A percentile compares a stretch with the other conserved stretches of the same genome.
Evolutionary conservation across 2,888 invertebrate genomes (phyloP).

Genomic region (Sylvicola cinctus): DNA sequence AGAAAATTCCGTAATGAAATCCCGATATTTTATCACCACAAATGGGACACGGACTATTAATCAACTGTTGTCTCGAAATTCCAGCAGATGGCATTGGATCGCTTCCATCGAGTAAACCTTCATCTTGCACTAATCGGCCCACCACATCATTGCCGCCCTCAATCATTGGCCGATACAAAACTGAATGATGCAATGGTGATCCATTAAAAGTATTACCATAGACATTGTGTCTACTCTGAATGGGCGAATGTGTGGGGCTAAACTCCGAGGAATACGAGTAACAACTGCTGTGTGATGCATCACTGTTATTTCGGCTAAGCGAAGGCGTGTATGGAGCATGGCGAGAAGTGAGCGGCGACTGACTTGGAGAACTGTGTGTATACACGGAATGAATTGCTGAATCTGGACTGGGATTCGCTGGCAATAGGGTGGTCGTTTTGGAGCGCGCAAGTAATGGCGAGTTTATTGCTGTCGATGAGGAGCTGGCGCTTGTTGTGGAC

Average conservation of each 20-base stretch:
- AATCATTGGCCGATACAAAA: constrained; percentile 31
- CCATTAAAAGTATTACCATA: constrained; percentile 16
- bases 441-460: constrained; percentile 48
- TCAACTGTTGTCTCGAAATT: constrained; percentile 71
- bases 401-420: constrained; percentile 69
- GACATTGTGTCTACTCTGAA: constrained; percentile 40
- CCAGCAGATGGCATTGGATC: constrained; percentile 37
- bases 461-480: constrained; percentile 19
- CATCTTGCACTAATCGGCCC: neutral
- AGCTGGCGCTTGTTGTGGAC: constrained; percentile 7
- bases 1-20: constrained; percentile 95
- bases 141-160: constrained; percentile 13
- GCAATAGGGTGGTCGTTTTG: constrained; percentile 37
- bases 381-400: constrained; percentile 80
- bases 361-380: constrained; percentile 59
- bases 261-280: constrained; percentile 70
- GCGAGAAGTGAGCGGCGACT: constrained; percentile 66
- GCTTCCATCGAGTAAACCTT: constrained; percentile 9
- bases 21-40: constrained; percentile 92
- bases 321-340: constrained; percentile 66
- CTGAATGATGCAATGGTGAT: constrained; percentile 28
- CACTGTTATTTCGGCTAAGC: constrained; percentile 73
- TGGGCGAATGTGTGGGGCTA: constrained; percentile 74
- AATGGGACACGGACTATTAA: constrained; percentile 76
- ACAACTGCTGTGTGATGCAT: constrained; percentile 76